Conservation (phyloP, 2,113 vertebrate species). For the Monopterus albus region DNA sequence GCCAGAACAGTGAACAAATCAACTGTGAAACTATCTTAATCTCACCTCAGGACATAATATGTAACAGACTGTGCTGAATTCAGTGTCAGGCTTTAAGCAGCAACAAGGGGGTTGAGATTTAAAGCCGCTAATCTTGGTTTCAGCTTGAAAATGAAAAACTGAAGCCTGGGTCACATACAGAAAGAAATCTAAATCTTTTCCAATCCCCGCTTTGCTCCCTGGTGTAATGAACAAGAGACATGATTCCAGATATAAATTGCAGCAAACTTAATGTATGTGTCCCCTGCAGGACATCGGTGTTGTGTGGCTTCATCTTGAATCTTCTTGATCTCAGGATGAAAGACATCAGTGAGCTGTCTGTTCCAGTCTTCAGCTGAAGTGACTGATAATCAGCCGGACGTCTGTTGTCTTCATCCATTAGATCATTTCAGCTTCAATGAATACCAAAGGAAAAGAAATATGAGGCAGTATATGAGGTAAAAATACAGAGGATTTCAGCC, state of each 20-base stretch:
- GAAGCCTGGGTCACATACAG: background rate
- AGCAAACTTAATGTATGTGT: background rate
- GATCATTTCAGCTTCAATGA: constrained; percentile 8
- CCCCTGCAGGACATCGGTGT: constrained; percentile 8
- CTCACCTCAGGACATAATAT: constrained; percentile 7
- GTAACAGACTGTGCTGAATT: background rate
- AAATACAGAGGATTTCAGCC: background rate
- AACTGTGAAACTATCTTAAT: constrained; percentile 26
- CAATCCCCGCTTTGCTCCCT: background rate
- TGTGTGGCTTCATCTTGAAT: constrained; percentile 10
- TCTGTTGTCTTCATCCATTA: constrained; percentile 55
- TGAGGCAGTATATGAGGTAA: background rate
- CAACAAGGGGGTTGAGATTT: background rate
- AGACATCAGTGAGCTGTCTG: constrained; percentile 48
- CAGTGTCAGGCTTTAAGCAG: background rate
- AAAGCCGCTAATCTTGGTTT: background rate
- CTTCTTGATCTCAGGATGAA: constrained; percentile 44
- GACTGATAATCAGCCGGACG: constrained; percentile 47
- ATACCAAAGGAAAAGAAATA: constrained; percentile 4
- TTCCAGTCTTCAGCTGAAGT: constrained; percentile 34
- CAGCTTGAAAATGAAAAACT: background rate
- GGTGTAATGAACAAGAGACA: background rate
- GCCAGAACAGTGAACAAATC: constrained; percentile 39
- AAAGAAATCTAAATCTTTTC: background rate
- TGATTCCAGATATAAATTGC: background rate